A percentile compares a stretch with the other conserved stretches of the same genome.
phyloP scores from a whole-genome alignment of 2,888 invertebrate species.

The Ormia ochracea region DNA sequence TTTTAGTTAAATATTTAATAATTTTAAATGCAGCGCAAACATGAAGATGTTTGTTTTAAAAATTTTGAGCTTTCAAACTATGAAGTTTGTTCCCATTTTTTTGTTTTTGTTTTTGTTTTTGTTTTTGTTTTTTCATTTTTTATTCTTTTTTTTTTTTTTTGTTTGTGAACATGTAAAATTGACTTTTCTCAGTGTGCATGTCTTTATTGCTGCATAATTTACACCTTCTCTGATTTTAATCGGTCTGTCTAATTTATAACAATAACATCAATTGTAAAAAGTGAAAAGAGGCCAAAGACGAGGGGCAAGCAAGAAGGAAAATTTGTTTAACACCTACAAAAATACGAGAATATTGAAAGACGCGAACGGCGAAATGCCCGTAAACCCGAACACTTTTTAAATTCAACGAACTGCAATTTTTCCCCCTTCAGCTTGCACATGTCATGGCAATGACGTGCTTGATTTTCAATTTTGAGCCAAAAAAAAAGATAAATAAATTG shows the following conservation, averaged over 20 bases:
- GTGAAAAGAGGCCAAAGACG: background rate
- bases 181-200: background rate
- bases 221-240: conserved; percentile 28
- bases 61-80: no score
- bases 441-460: conserved; percentile 9
- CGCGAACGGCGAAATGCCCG: background rate
- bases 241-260: conserved; percentile 30
- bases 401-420: background rate
- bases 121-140: no score
- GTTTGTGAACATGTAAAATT: no score
- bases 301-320: background rate
- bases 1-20: background rate
- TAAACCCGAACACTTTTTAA: background rate
- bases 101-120: no score
- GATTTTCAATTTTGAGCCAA: conserved; percentile 5
- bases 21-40: background rate
- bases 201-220: conserved; percentile 14
- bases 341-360: background rate
- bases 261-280: conserved; percentile 32
- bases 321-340: background rate
- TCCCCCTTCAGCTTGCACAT: background rate
- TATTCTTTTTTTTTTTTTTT: background rate
- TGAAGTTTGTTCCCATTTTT: no score
- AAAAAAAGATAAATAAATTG: no score
- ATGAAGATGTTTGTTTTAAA: no score